phyloP scores from a whole-genome alignment of 92 coral and sea anemone species.

The Epizoanthus rinbou region DNA sequence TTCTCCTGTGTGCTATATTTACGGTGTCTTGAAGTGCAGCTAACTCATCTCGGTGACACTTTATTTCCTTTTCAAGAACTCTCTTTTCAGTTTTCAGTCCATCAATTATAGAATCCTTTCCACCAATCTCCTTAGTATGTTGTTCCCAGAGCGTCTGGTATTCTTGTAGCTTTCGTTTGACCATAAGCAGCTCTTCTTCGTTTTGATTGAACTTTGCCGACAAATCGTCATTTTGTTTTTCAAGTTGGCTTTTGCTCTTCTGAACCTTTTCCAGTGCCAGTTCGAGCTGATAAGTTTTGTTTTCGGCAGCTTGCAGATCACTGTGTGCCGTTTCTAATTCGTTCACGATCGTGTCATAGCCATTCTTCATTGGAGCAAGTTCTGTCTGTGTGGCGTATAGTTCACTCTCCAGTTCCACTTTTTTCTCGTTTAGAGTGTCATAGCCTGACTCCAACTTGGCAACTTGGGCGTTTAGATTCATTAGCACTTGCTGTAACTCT shows the following conservation, averaged over 20 bases:
- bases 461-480: conserved; percentile 67
- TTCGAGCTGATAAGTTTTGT: conserved; percentile 63
- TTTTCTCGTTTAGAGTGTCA: conserved; percentile 79
- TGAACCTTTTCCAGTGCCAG: conserved; percentile 64
- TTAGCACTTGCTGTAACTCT: conserved; percentile 71
- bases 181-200: conserved; percentile 76
- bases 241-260: conserved; percentile 65
- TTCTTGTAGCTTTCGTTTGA: conserved; percentile 79
- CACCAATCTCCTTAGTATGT: conserved; percentile 77
- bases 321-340: conserved; percentile 64
- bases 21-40: conserved; percentile 78
- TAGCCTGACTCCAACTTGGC: conserved; percentile 80
- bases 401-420: conserved; percentile 79
- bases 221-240: conserved; percentile 67
- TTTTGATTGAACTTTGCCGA: conserved; percentile 51
- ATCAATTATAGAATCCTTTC: conserved; percentile 80
- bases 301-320: conserved; percentile 68
- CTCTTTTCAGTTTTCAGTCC: conserved; percentile 85
- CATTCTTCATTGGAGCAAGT: conserved; percentile 68
- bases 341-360: conserved; percentile 68
- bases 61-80: conserved; percentile 80
- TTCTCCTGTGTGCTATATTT: conserved; percentile 72
- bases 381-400: conserved; percentile 77
- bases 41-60: conserved; percentile 87
- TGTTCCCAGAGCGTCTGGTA: conserved; percentile 90